Percentiles rank a stretch among this genome's conserved stretches.
These are phyloP conservation scores for Burhinus bistriatus DNA, from an alignment of 2,113 vertebrate species.

Conservation along the genomic window DNA sequence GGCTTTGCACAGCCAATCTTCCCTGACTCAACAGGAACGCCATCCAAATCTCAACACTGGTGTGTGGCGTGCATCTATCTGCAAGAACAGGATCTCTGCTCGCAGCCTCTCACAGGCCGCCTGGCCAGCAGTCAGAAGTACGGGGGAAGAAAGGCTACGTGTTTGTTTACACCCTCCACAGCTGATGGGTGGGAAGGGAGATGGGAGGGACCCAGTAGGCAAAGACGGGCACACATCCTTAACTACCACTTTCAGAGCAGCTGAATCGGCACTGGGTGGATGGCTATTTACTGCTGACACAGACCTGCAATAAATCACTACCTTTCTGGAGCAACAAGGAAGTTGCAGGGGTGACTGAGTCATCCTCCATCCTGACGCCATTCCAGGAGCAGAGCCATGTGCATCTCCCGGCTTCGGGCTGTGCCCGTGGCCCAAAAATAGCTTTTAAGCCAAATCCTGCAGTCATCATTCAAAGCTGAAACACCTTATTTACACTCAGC, in stretches of 20 bases:
- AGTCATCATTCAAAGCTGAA: background rate
- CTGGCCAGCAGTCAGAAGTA: background rate
- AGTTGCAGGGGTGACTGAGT: slow-evolving; percentile 21
- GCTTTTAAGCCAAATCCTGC: slow-evolving; percentile 18
- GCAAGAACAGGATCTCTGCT: background rate
- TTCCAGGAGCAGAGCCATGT: background rate
- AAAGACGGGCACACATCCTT: background rate
- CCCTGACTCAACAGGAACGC: background rate
- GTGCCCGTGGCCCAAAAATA: background rate
- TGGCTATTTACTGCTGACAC: slow-evolving; percentile 6
- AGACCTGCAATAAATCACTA: background rate
- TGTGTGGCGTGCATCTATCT: accelerated
- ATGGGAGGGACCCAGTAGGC: background rate
- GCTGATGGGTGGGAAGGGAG: background rate
- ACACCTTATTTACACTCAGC: slow-evolving; percentile 9
- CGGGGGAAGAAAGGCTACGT: background rate
- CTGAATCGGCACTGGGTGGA: slow-evolving; percentile 4
- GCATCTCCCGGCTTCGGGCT: background rate
- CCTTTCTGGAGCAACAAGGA: background rate
- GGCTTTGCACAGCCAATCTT: background rate
- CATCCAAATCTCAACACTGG: background rate
- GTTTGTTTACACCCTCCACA: background rate
- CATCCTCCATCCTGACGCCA: slow-evolving; percentile 24
- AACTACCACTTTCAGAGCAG: background rate
- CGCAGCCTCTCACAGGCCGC: background rate